Base-by-base conservation (phyloP, 2,797 vertebrate genomes). In the Ispidina lecontei region DNA sequence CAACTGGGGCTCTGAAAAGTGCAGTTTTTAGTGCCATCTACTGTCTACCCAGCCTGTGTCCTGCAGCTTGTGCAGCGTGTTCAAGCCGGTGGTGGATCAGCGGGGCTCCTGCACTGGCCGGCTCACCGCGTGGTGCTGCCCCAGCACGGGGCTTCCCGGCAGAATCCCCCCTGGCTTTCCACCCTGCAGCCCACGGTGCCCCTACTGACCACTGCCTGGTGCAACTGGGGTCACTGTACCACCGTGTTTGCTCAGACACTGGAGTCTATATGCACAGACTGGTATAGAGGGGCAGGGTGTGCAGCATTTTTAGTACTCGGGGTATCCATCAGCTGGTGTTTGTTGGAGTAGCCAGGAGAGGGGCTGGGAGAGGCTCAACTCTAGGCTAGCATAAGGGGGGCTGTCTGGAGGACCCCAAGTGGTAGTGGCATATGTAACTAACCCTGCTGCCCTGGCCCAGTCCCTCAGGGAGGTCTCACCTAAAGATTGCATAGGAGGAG, bases 21-120 rank as follows among this genome's bases (percentile, higher is more conserved):
- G 29, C 9, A 82, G 33, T 6, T 83, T 81, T 89, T 87, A 68
- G 78, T 91, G 80, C 84, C 94, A 79, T 56, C 82, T 96, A 55
- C 55, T 71, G 87, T 68, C 43, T 71, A 18, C 63, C 68, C 51
- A 37, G 35, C 25, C 47, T 51, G 25, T 16, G 14, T 51, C 47
- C 47, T 28, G 25, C 47, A 26, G 47, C 25, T 49, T 49, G 25
- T 49, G 47, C 23, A 26, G 47, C 26, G 14, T 49, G 25, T 49
- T 49, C 25, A 49, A 49, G 33, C 26, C 25, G 33, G 43, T n/a
- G 46, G 43, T n/a, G 35, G 23, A 69, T 29, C 31, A 28, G 13
- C 18, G 28, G 51, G 64, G 83, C 37, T 71, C 22, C 35, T 58
- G 39, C 56, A 64, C 18, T 13, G 56, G 4, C 15, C 18, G 9